Evolutionary conservation across 2,888 invertebrate species (phyloP).

Genomic region (Drosophila leonis): DNA sequence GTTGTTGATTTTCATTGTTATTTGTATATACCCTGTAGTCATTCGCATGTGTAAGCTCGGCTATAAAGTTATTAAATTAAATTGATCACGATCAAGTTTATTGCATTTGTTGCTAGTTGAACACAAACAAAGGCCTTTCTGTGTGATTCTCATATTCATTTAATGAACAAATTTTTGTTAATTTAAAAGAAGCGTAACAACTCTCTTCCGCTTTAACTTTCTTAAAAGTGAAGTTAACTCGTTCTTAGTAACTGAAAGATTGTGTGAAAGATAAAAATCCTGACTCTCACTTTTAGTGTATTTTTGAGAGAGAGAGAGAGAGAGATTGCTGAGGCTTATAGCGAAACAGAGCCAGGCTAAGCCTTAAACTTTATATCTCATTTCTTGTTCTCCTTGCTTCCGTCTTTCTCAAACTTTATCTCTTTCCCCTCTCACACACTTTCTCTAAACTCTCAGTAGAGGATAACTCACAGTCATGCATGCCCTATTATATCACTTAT

Average conservation of each 20-base stretch:
- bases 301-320: background rate
- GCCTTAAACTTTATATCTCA: background rate
- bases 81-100: conserved; percentile 1
- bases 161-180: background rate
- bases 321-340: background rate
- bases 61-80: background rate
- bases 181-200: background rate
- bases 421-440: background rate
- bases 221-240: background rate
- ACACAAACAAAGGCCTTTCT: background rate
- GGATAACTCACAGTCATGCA: background rate
- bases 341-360: background rate
- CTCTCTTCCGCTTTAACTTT: background rate
- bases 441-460: background rate
- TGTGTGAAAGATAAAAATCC: too few species aligned
- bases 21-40: conserved; percentile 9
- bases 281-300: too few species aligned
- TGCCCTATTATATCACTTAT: background rate
- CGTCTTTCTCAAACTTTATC: background rate
- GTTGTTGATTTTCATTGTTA: conserved; percentile 46
- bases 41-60: background rate
- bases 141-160: background rate
- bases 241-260: background rate
- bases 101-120: background rate
- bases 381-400: background rate